Evolutionary conservation across 1,140 invertebrate species (phyloP).

Genomic region (Pogonus chalceus): DNA sequence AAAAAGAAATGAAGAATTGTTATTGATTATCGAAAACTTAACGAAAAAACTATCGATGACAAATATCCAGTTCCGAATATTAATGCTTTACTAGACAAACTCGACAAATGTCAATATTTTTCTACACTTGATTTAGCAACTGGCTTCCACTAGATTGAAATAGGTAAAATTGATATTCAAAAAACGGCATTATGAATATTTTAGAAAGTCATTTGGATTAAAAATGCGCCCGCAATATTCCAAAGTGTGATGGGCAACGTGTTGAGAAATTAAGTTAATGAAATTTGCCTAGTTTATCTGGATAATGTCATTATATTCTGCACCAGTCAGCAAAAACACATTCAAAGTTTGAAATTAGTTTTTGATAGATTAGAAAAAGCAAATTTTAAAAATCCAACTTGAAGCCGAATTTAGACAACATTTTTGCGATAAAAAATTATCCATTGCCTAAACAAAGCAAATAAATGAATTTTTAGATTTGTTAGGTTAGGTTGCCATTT

Average conservation of each 20-base stretch:
- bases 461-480: constrained; percentile 16
- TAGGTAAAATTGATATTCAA: constrained; percentile 22
- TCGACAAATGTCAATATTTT: constrained; percentile 33
- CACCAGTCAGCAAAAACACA: constrained; percentile 18
- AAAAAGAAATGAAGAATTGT: constrained; percentile 30
- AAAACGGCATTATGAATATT: constrained; percentile 36
- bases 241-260: constrained; percentile 34
- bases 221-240: constrained; percentile 34
- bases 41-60: constrained; percentile 35
- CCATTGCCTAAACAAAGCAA: constrained; percentile 17
- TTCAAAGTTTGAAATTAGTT: constrained; percentile 15
- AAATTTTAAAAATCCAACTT: constrained; percentile 20
- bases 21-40: constrained; percentile 34
- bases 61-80: constrained; percentile 43
- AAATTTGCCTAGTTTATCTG: constrained; percentile 30
- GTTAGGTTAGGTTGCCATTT: constrained; percentile 34
- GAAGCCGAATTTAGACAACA: constrained; percentile 17
- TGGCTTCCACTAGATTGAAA: constrained; percentile 40
- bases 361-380: constrained; percentile 16
- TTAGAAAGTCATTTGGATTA: constrained; percentile 30
- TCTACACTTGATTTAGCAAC: constrained; percentile 34
- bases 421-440: constrained; percentile 16
- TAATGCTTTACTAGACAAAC: constrained; percentile 31
- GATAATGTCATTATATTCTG: constrained; percentile 24
- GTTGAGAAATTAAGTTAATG: constrained; percentile 25